phyloP scores from a whole-genome alignment of 2,797 vertebrate species.

The Sparus aurata region DNA sequence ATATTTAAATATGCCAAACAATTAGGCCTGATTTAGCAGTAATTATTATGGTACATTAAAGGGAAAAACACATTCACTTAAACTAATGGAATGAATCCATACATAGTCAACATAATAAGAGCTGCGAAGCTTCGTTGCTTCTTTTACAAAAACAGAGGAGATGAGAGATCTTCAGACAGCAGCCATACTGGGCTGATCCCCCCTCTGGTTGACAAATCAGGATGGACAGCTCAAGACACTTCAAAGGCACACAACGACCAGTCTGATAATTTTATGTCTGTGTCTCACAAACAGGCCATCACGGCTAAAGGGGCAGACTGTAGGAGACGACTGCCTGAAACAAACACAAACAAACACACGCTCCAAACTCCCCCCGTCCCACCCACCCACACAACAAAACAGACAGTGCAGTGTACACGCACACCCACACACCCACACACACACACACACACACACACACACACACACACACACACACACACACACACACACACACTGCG shows the following conservation, averaged over 20 bases:
- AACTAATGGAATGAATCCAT: conserved; percentile 34
- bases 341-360: conserved; percentile 83
- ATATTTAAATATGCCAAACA: conserved; percentile 13
- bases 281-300: conserved; percentile 83
- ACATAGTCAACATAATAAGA: conserved; percentile 49
- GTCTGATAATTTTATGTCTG: conserved; percentile 84
- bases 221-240: conserved; percentile 83
- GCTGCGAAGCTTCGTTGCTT: conserved; percentile 62
- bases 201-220: conserved; percentile 79
- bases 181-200: conserved; percentile 77
- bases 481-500: conserved; percentile 45
- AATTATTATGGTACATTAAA: conserved; percentile 15
- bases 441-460: conserved; percentile 39
- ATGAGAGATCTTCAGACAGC: conserved; percentile 80
- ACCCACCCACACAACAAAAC: conserved; percentile 63
- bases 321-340: conserved; percentile 82
- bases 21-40: background rate
- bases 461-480: conserved; percentile 31
- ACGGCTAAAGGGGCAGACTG: conserved; percentile 79
- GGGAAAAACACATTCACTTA: conserved; percentile 20
- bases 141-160: conserved; percentile 61
- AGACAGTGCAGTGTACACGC: conserved; percentile 46
- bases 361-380: conserved; percentile 55
- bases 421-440: conserved; percentile 30
- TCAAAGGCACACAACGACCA: conserved; percentile 81